A percentile compares a stretch with the other conserved stretches of the same genome.
phyloP scores from a whole-genome alignment of 2,113 vertebrate genomes.

The Mobula birostris region DNA sequence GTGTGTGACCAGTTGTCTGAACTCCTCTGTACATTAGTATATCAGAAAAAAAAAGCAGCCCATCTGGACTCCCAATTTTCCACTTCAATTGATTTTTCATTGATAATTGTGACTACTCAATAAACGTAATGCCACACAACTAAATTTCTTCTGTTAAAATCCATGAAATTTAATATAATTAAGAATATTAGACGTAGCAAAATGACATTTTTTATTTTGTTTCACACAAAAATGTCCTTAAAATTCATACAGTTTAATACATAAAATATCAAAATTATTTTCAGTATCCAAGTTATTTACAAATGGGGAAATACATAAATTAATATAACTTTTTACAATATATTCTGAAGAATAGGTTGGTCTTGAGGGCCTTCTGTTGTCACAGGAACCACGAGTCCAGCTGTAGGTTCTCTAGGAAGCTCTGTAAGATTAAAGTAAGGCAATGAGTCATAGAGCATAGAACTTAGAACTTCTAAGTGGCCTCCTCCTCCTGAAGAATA shows the following conservation, averaged over 20 bases:
- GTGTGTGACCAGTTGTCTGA: no score
- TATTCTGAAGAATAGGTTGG: neutral
- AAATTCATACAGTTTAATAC: neutral
- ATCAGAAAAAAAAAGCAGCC: no score
- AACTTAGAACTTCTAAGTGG: neutral
- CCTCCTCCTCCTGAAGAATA: neutral
- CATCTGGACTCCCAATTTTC: no score
- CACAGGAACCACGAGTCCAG: neutral
- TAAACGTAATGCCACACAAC: no score
- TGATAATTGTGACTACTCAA: no score
- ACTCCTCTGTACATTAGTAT: no score
- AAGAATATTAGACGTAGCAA: neutral
- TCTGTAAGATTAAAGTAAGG: neutral
- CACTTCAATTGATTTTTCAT: no score
- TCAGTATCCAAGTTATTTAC: slow-evolving; percentile 22
- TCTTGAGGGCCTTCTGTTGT: neutral
- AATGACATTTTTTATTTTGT: neutral
- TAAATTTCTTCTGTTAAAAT: neutral
- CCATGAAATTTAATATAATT: neutral
- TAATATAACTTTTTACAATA: slow-evolving; percentile 12
- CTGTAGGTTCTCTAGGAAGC: neutral
- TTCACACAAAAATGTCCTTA: neutral
- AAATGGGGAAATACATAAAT: neutral
- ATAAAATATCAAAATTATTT: slow-evolving; percentile 31
- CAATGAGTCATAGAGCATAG: no score